These are phyloP conservation scores for Leptinotarsa peninsularis DNA, from an alignment of 2,888 invertebrate genomes.

Conservation along the genomic window DNA sequence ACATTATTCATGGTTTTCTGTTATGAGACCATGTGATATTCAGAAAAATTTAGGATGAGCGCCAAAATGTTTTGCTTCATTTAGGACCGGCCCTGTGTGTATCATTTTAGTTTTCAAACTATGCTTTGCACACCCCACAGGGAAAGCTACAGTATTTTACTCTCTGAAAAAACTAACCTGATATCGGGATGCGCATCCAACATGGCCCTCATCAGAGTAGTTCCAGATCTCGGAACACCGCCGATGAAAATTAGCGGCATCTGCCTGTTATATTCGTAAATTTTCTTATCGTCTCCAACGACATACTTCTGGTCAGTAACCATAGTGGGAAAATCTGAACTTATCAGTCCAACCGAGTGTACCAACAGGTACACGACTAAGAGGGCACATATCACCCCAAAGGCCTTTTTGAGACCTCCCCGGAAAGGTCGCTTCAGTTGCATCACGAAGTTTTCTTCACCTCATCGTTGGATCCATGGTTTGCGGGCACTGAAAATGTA, in stretches of 20 bases:
- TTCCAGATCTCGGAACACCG: slow-evolving; percentile 97
- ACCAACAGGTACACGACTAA: slow-evolving; percentile 44
- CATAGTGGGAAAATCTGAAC: slow-evolving; percentile 51
- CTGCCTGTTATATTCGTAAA: slow-evolving; percentile 81
- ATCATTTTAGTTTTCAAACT: too few species aligned
- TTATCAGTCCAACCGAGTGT: slow-evolving; percentile 38
- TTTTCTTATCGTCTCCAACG: slow-evolving; percentile 73
- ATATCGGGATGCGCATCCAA: slow-evolving; percentile 97
- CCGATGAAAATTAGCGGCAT: slow-evolving; percentile 98
- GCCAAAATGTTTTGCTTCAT: too few species aligned
- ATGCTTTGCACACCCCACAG: too few species aligned
- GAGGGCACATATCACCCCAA: slow-evolving; percentile 43
- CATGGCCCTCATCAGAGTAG: slow-evolving; percentile 97
- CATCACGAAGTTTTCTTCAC: slow-evolving; percentile 47
- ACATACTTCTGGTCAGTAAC: slow-evolving; percentile 71
- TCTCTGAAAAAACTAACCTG: slow-evolving; percentile 69
- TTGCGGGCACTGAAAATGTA: slow-evolving; percentile 21
- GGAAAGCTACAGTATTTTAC: not conserved
- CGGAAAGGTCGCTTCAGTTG: slow-evolving; percentile 52
- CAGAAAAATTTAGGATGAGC: too few species aligned
- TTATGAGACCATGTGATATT: too few species aligned
- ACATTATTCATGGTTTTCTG: too few species aligned
- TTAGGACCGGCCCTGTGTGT: too few species aligned
- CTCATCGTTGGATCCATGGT: slow-evolving; percentile 38
- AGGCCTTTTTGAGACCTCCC: slow-evolving; percentile 49